Conservation (phyloP, 2,797 vertebrate genomes). For the Epinephelus coioides region DNA sequence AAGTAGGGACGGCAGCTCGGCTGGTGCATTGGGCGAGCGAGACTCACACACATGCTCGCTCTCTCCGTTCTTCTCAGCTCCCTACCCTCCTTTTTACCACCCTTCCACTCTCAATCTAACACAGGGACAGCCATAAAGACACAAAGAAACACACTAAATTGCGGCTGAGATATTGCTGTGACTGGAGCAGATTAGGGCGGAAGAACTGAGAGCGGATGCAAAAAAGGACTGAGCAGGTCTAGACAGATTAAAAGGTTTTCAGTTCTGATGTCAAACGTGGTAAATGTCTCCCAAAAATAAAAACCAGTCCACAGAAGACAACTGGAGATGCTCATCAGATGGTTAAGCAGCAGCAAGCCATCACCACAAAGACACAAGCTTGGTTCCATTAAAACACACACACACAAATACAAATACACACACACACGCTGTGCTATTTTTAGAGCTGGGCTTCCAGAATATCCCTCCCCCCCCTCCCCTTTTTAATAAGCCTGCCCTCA, state of each 20-base stretch:
- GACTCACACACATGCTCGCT: slow-evolving; percentile 23
- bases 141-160: slow-evolving; percentile 21
- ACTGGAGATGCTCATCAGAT: background rate
- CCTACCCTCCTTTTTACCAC: slow-evolving; percentile 6
- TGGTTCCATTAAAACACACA: slow-evolving; percentile 7
- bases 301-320: background rate
- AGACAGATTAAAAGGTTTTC: slow-evolving; percentile 18
- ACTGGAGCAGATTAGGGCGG: slow-evolving; percentile 33
- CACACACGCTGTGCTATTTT: slow-evolving; percentile 60
- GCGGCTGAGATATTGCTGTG: slow-evolving; percentile 33
- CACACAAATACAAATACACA: slow-evolving; percentile 1
- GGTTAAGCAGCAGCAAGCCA: slow-evolving; percentile 7
- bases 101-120: slow-evolving; percentile 10
- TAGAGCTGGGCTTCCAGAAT: slow-evolving; percentile 58
- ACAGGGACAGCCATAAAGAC: slow-evolving; percentile 29
- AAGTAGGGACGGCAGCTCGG: slow-evolving; percentile 33
- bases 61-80: slow-evolving; percentile 1
- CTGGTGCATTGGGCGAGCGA: slow-evolving; percentile 61
- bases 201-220: slow-evolving; percentile 16
- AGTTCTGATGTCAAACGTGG: background rate
- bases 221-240: slow-evolving; percentile 16
- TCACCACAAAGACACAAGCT: slow-evolving; percentile 12
- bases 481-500: slow-evolving; percentile 65
- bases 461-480: slow-evolving; percentile 37
- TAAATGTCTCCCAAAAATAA: slow-evolving; percentile 3